A percentile compares a stretch with the other conserved stretches of the same genome.
These are phyloP conservation scores for Sturnira hondurensis DNA, from an alignment of 2,113 vertebrate genomes.

Conservation along the genomic window DNA sequence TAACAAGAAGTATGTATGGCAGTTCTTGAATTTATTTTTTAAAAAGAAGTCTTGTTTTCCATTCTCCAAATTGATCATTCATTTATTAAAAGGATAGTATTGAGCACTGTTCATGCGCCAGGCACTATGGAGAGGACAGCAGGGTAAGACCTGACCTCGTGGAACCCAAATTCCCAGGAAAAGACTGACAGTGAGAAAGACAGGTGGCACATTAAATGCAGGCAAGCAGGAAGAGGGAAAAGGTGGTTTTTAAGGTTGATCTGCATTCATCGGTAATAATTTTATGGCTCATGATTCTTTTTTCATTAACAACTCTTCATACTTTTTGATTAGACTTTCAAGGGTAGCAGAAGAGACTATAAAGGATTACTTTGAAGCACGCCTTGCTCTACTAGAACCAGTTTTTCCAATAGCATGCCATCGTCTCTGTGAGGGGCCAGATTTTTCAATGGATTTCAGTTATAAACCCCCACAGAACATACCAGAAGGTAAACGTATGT, in stretches of 20 bases:
- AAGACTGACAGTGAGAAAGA: not conserved
- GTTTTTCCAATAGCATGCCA: constrained; percentile 95
- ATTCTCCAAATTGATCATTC: not conserved
- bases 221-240: not conserved
- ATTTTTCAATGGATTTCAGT: constrained; percentile 92
- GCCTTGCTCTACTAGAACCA: constrained; percentile 89
- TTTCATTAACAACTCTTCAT: not conserved
- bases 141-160: not conserved
- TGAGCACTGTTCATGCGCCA: not conserved
- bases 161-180: not conserved
- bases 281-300: not conserved
- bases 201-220: not conserved
- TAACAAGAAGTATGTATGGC: not conserved
- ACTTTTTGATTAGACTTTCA: constrained; percentile 82
- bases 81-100: not conserved
- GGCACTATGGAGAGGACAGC: not conserved
- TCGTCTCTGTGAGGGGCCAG: constrained; percentile 93
- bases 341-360: constrained; percentile 94
- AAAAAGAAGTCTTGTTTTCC: not conserved
- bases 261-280: not conserved
- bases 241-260: not conserved
- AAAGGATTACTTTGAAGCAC: constrained; percentile 91
- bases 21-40: not conserved
- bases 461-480: constrained; percentile 88
- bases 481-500: constrained; percentile 85